These are phyloP conservation scores for Tapera naevia DNA, from an alignment of 2,797 vertebrate genomes.

Conservation along the genomic window DNA sequence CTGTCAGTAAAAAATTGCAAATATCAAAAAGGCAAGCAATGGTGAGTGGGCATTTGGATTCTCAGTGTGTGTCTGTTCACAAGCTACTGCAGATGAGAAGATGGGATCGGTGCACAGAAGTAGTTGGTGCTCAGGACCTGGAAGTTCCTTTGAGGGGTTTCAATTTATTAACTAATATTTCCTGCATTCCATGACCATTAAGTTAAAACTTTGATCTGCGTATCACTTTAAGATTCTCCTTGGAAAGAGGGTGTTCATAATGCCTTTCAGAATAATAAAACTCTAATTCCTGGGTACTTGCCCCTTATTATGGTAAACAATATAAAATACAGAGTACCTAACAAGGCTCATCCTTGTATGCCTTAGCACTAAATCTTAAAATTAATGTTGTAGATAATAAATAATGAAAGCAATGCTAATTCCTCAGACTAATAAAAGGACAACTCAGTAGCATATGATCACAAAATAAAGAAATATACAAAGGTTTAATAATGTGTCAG, in stretches of 20 bases:
- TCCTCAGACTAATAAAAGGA: not conserved
- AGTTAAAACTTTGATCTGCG: not conserved
- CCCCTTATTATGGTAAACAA: not conserved
- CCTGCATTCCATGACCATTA: not conserved
- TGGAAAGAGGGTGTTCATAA: not conserved
- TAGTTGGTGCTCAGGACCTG: not conserved
- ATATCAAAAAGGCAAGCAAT: not conserved
- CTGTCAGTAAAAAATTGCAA: not conserved
- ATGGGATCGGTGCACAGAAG: not conserved
- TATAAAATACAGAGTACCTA: not conserved
- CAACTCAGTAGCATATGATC: not conserved
- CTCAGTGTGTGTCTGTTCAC: not conserved
- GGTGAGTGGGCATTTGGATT: not conserved
- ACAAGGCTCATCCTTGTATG: not conserved
- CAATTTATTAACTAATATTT: not conserved
- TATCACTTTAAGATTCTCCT: not conserved
- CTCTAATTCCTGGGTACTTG: not conserved
- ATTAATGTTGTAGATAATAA: not conserved
- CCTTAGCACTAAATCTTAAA: not conserved
- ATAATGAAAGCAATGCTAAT: not conserved
- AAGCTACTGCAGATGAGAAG: rapidly evolving
- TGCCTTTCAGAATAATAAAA: not conserved
- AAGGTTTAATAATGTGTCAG: not conserved
- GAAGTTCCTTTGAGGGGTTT: not conserved
- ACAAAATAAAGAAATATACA: not conserved